A percentile compares a stretch with the other conserved stretches of the same genome.
Conservation (phyloP, 37 sponge, comb jelly and placozoan species). For the Dysidea cf. avara region DNA sequence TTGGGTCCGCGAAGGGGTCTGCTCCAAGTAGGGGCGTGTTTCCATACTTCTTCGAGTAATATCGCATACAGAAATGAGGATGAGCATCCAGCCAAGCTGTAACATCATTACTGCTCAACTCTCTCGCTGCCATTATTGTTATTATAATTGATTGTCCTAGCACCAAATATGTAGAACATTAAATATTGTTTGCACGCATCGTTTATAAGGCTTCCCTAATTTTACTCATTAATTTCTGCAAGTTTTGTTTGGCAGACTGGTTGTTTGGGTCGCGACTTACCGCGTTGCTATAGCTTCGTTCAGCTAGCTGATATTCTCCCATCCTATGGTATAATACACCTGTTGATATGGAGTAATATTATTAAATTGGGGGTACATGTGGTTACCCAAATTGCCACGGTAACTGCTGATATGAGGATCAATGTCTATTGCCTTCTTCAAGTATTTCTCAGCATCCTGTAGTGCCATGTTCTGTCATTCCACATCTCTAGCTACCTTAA, state of each 20-base stretch:
- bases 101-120: too few species aligned
- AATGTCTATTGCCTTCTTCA: constrained; percentile 39
- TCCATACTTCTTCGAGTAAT: too few species aligned
- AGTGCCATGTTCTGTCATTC: neutral
- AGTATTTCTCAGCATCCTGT: constrained; percentile 57
- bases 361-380: neutral
- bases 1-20: too few species aligned
- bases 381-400: constrained; percentile 63
- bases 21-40: too few species aligned
- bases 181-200: too few species aligned
- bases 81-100: too few species aligned
- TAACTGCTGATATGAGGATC: constrained; percentile 36
- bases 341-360: neutral
- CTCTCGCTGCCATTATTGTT: too few species aligned
- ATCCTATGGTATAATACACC: constrained; percentile 59
- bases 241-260: constrained; percentile 32
- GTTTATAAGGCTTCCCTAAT: too few species aligned
- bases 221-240: constrained; percentile 22
- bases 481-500: neutral
- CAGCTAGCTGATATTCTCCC: constrained; percentile 39
- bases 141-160: too few species aligned
- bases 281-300: constrained; percentile 28
- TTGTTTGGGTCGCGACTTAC: constrained; percentile 23
- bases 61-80: too few species aligned
- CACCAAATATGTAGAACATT: too few species aligned